Evolutionary conservation across 1,140 invertebrate genomes (phyloP).

Genomic region (Chionoecetes opilio): DNA sequence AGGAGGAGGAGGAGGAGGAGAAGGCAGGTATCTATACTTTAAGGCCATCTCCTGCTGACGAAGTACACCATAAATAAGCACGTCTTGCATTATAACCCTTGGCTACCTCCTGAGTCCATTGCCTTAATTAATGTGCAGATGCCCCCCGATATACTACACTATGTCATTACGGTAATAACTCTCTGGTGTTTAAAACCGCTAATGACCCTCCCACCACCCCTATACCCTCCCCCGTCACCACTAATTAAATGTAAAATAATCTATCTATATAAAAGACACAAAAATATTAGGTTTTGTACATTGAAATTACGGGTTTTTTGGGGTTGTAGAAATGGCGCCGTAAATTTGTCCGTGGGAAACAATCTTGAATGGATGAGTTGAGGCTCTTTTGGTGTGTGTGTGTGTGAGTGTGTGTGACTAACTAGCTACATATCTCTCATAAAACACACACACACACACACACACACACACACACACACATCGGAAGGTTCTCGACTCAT

Average conservation of each 20-base stretch:
- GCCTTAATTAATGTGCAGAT: background rate
- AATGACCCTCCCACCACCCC: background rate
- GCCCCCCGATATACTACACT: background rate
- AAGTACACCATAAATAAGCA: background rate
- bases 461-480: slow-evolving; percentile 24
- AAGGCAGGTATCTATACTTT: background rate
- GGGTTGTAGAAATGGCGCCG: background rate
- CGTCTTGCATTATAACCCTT: background rate
- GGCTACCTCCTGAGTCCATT: background rate
- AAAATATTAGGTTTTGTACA: background rate
- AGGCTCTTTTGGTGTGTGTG: too few species aligned
- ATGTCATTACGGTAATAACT: background rate
- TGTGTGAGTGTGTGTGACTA: background rate
- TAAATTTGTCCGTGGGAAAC: slow-evolving; percentile 1
- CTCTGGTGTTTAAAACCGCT: background rate
- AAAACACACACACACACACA: slow-evolving; percentile 5
- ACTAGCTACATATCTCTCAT: background rate
- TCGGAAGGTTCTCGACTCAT: too few species aligned
- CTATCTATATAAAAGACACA: too few species aligned
- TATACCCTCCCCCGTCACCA: background rate
- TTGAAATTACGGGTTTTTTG: background rate
- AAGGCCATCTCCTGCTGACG: background rate
- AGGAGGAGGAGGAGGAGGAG: too few species aligned
- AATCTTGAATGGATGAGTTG: background rate
- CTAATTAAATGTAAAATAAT: slow-evolving; percentile 32